Conservation (phyloP, 1,140 invertebrate species). For the Chionoecetes opilio region DNA sequence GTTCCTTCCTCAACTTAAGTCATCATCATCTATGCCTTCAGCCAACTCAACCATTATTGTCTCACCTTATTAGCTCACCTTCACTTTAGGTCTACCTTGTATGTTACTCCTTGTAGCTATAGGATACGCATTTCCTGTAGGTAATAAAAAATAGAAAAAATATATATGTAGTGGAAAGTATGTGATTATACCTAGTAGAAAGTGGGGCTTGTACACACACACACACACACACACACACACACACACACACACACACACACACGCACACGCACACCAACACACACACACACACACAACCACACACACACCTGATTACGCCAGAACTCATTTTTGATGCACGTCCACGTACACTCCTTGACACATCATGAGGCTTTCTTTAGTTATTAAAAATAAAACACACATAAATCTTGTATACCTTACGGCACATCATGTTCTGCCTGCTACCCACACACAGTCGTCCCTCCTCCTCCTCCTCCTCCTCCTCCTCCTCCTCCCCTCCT, state of each 20-base stretch:
- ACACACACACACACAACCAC: not conserved
- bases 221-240: slow-evolving; percentile 18
- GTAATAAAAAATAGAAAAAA: not conserved
- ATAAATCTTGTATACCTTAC: not conserved
- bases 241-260: slow-evolving; percentile 18
- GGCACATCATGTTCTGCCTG: not conserved
- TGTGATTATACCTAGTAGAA: not conserved
- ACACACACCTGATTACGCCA: no score
- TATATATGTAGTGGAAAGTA: not conserved
- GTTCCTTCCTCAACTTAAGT: not conserved
- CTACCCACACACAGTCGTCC: not conserved
- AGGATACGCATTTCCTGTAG: not conserved
- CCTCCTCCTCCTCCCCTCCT: not conserved
- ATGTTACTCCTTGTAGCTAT: not conserved
- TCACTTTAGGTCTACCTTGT: no score
- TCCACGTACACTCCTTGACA: not conserved
- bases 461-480: not conserved
- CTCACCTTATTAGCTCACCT: no score
- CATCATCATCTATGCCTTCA: no score
- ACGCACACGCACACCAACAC: not conserved
- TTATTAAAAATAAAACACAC: not conserved
- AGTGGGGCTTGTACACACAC: not conserved
- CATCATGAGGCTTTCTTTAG: not conserved
- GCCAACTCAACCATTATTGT: no score
- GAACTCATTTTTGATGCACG: not conserved